Base-by-base conservation (phyloP, 2,113 vertebrate genomes). In the Embiotoca jacksoni region DNA sequence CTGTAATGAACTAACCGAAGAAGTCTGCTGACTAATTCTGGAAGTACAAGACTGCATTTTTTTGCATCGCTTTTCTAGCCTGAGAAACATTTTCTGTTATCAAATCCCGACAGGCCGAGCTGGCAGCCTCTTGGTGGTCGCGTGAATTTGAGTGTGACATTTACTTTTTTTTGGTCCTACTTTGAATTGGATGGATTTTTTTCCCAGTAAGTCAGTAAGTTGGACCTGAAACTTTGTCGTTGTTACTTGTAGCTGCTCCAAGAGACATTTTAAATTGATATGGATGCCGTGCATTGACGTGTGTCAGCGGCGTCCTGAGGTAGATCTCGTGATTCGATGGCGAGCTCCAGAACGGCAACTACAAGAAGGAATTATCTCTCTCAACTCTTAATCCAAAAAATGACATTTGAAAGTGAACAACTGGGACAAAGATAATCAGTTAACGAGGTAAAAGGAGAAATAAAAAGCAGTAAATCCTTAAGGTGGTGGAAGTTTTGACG, bases 191-290 rank as follows among this genome's bases (percentile, higher is more conserved):
- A 23, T 23, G 23, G 23, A 23, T 23, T 23, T 23, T 23, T 23
- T 23, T 23, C 23, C 23, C 23, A 23, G 23, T 23, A 23, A 23
- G 23, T 23, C 23, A 23, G 23, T 23, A 23, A 23, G 23, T 23
- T 23, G 23, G 23, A 30, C 30, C 56, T 0, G 0, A 59, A 37
- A 54, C 33, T 62, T 23, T 47, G 14, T 31, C 37, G 46, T 16
- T 39, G 11, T 41, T 4, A 61, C 23, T 41, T 41, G 13, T 31
- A 60, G 36, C 6, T 23, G 7, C 3, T 35, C 49, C 50, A 56
- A 35, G 56, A 69, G 57, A 65, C 41, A 53, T 10, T 44, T 7
- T 2, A 16, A 30, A 23, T 46, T 14, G 52, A 9, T 9, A 46
- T 11, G 23, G 23, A 23, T 23, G 23, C 23, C 23, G 23, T 23